phyloP scores from a whole-genome alignment of 2,888 invertebrate species.

The Dorcus parallelipipedus region DNA sequence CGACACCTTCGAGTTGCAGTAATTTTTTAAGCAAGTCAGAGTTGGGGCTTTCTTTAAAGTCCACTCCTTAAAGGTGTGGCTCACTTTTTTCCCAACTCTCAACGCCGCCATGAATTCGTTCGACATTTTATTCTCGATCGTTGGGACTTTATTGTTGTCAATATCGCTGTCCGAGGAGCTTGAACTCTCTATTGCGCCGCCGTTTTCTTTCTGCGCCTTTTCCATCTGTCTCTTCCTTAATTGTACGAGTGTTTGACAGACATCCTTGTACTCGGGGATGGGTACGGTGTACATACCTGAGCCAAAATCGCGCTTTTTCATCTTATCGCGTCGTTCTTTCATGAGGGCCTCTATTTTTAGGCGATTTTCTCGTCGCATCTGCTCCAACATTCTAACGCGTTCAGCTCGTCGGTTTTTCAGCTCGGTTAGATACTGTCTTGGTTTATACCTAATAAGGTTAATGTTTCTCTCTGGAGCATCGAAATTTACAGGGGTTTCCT shows the following conservation, averaged over 20 bases:
- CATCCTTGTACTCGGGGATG: constrained; percentile 28
- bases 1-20: constrained; percentile 14
- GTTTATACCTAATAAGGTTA: background rate
- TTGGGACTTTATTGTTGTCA: background rate
- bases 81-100: constrained; percentile 16
- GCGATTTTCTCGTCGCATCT: constrained; percentile 14
- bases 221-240: constrained; percentile 20
- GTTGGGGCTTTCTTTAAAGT: constrained; percentile 16
- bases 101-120: constrained; percentile 14
- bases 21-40: constrained; percentile 15
- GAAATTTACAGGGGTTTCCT: background rate
- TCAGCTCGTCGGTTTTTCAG: constrained; percentile 9
- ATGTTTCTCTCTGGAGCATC: background rate
- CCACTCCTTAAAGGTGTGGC: constrained; percentile 15
- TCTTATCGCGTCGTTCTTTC: constrained; percentile 6
- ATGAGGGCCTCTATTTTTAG: constrained; percentile 13
- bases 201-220: constrained; percentile 6
- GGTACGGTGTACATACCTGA: constrained; percentile 34
- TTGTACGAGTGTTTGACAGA: constrained; percentile 29
- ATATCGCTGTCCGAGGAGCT: constrained; percentile 16
- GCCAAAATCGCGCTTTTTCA: constrained; percentile 30
- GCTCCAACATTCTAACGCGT: constrained; percentile 6
- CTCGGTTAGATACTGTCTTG: constrained; percentile 1
- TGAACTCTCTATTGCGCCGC: constrained; percentile 1
- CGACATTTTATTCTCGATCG: constrained; percentile 9